Evolutionary conservation across 2,888 invertebrate species (phyloP), one percentile per base, ranked within the genome.

Genomic region (Philopedon plagiatum): DNA sequence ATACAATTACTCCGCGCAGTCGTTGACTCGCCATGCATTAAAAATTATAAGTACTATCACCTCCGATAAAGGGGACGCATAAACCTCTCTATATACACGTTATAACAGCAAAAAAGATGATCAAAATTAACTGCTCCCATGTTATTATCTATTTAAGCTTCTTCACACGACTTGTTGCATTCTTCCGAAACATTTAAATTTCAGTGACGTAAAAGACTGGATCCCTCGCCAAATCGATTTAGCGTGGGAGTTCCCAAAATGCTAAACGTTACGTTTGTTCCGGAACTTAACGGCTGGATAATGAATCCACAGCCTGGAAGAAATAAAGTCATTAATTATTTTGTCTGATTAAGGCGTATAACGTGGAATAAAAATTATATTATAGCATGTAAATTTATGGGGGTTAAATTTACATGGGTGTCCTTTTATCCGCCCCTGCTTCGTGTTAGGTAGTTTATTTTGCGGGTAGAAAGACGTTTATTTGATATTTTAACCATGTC

Each of bases 211-310:
- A 61, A 54, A 39, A 54, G 41, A 21, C 21, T 18, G 23, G 54
- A 37, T 34, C 54, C 54, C 54, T n/a, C 1, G 23, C 49, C 13
- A 49, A 32, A 64, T 64, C 63, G 51, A 51, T 64, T 13, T 11
- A 60, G 63, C 54, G 63, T 64, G 39, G 63, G 63, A 64, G 63
- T 64, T 54, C 21, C 37, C 37, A 64, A 64, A 64, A 64, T 37
- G 63, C 21, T 51, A 64, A 64, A 54, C n/a, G 54, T 34, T 34
- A 21, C 51, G 63, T 63, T 63, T 54, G 54, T 64, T 19, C 51
- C 51, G 19, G 63, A 64, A 54, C 51, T 64, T 39, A 15, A 54
- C 29, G 32, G 51, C 54, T 34, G 63, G 39, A 64, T 64, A 46
- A 54, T 37, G 51, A 37, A 37, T 64, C 21, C 51, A 37, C 37